phyloP scores from a whole-genome alignment of 23 tunicate species.

The Halocynthia aurantium region DNA sequence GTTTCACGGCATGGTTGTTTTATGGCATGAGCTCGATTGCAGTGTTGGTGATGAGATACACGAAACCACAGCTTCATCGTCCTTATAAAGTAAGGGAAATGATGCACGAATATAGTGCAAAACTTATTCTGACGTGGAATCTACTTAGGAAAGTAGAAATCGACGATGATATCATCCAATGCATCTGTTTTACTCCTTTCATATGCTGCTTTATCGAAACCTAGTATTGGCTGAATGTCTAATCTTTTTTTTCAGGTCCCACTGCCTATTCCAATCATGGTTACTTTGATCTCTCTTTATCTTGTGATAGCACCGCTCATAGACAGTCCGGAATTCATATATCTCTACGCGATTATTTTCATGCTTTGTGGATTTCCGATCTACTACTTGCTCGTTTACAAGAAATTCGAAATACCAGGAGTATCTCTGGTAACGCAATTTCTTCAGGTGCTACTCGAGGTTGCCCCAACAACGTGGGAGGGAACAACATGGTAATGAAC shows the following conservation, averaged over 20 bases:
- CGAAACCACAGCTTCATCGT: slow-evolving; percentile 3
- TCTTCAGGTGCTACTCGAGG: slow-evolving; percentile 35
- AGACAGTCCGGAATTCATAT: slow-evolving; percentile 52
- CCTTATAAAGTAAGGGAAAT: slow-evolving; percentile 17
- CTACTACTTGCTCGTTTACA: slow-evolving; percentile 46
- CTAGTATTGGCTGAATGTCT: too few relatives aligned
- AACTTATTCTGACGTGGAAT: too few relatives aligned
- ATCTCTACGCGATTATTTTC: slow-evolving; percentile 48
- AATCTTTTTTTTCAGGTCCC: slow-evolving; percentile 51
- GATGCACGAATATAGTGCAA: background rate
- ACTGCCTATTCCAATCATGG: slow-evolving; percentile 46
- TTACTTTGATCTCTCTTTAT: slow-evolving; percentile 36
- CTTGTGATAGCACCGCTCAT: slow-evolving; percentile 71
- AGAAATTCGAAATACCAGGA: slow-evolving; percentile 37
- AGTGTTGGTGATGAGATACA: slow-evolving; percentile 21
- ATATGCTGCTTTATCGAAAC: too few relatives aligned
- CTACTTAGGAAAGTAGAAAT: too few relatives aligned
- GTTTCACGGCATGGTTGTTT: slow-evolving; percentile 28
- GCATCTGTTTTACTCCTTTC: too few relatives aligned
- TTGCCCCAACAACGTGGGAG: slow-evolving; percentile 68
- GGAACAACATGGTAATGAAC: background rate
- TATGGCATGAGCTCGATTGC: slow-evolving; percentile 20
- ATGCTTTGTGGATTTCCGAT: slow-evolving; percentile 38
- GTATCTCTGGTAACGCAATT: slow-evolving; percentile 24
- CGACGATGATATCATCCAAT: too few relatives aligned